These are phyloP conservation scores for Magallana angulata DNA, from an alignment of 1,140 invertebrate species.

Conservation along the genomic window DNA sequence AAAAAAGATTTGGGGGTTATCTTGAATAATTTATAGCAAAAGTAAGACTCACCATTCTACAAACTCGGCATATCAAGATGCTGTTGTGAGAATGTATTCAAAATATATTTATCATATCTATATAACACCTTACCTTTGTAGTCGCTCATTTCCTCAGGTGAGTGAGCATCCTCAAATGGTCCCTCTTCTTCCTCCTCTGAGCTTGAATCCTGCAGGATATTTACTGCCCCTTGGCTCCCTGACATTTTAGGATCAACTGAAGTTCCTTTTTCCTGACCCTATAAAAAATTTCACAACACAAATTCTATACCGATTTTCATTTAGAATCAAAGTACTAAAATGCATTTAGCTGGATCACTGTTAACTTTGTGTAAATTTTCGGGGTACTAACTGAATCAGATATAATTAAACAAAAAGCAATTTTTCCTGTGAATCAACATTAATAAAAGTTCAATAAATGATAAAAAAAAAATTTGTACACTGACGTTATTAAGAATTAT, in stretches of 20 bases:
- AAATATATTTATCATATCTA: not conserved
- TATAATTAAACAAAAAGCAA: not conserved
- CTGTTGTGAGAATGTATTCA: not conserved
- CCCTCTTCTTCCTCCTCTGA: not conserved
- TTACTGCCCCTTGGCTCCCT: not conserved
- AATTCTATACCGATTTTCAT: not conserved
- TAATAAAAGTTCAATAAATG: not conserved
- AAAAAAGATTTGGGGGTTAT: not conserved
- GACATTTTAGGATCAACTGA: not conserved
- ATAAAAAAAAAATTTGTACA: not conserved
- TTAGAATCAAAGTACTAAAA: not conserved
- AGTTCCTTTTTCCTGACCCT: not conserved
- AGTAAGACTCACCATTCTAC: not conserved
- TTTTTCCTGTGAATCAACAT: not conserved
- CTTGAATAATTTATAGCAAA: not conserved
- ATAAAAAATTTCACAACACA: not conserved
- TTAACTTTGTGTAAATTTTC: not conserved
- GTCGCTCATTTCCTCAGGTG: not conserved
- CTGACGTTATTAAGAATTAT: too few species aligned
- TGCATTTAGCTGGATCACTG: too few species aligned
- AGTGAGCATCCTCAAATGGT: not conserved
- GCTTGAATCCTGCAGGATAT: not conserved
- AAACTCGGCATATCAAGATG: not conserved
- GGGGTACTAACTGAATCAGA: not conserved
- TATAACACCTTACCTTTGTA: not conserved